Evolutionary conservation across 1,140 invertebrate genomes (phyloP).

Genomic region (Drosophila carrolli): DNA sequence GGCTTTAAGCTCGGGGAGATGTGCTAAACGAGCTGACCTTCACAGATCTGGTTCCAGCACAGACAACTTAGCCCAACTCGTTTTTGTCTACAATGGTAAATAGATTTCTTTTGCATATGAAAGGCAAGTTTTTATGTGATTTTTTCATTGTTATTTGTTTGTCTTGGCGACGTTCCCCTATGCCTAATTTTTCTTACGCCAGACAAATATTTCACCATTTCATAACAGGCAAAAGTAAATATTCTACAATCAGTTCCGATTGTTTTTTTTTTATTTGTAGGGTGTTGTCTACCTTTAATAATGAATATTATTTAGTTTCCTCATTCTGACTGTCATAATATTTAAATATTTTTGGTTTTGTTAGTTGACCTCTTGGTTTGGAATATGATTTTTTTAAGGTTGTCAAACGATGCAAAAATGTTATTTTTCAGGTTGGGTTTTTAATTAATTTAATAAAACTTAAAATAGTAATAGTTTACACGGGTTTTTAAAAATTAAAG

Average conservation of each 20-base stretch:
- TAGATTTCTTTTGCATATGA: conserved; percentile 70
- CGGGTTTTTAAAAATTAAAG: no score
- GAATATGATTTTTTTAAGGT: no score
- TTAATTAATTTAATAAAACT: no score
- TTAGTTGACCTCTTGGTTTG: conserved; percentile 1
- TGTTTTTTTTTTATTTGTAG: conserved; percentile 27
- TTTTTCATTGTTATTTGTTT: conserved; percentile 26
- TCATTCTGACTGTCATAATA: conserved; percentile 61
- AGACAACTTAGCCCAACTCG: conserved; percentile 43
- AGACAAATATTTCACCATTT: conserved; percentile 46
- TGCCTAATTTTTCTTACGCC: conserved; percentile 44
- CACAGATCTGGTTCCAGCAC: conserved; percentile 67
- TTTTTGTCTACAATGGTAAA: conserved; percentile 57
- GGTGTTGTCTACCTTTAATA: conserved; percentile 26
- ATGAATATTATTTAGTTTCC: conserved; percentile 25
- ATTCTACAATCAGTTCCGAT: conserved; percentile 65
- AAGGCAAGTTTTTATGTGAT: conserved; percentile 59
- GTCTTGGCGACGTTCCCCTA: conserved; percentile 16
- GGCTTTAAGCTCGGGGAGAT: conserved; percentile 11
- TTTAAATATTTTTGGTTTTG: conserved; percentile 29
- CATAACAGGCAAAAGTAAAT: conserved; percentile 22
- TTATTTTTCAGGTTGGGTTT: not conserved
- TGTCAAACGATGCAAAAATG: not conserved
- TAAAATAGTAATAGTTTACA: no score
- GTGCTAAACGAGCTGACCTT: conserved; percentile 72